Base-by-base conservation (phyloP, 1,140 invertebrate genomes). In the Habropoda laboriosa region DNA sequence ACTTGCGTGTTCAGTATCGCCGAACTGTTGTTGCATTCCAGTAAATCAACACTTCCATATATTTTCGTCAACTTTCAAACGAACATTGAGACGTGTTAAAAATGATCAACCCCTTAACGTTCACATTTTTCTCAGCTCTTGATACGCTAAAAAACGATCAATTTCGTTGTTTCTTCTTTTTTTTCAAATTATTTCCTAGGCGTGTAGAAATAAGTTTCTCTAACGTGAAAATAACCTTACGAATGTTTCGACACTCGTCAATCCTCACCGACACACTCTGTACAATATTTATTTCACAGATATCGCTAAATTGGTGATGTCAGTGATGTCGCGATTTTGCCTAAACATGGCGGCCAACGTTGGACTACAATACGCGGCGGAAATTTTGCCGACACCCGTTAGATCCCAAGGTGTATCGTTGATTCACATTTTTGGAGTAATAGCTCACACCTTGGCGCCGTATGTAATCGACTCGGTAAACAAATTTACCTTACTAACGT, bases 381-480 rank as follows among this genome's bases (percentile, higher is more conserved):
- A 95, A 88, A 67, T 96, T 5, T 84, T 95, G 24, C 95, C 95
- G 7, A 95, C 95, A 7, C 94, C 95, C 1, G 94, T 95, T 4
- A 86, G 95, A 80, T 94, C 94, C 38, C 94, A 95, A 87, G 95
- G 94, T 5, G 93, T 95, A 8, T 93, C 94, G 42, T 86, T 94
- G 42, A 94, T 95, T 77, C 94, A 95, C 81, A 94, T 95, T 70
- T 94, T 95, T 86, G 95, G 95, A 21, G 95, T 94, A 81, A 87
- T 94, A 1, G 94, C 93, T 2, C 94, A 93, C 63, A 95, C 95
- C 18, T 71, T 96, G 13, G 95, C 95, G 0, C 96, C 97, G 0
- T 97, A 96, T 86, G 93, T 97, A 51, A 94, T 96, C 6, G 95
- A 96, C 87, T 91, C 96, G 90, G 96, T 96, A 94, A 94, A 93